Evolutionary conservation across 2,113 vertebrate species (phyloP), one percentile per base, ranked within the genome.

Genomic region (Odocoileus virginianus): DNA sequence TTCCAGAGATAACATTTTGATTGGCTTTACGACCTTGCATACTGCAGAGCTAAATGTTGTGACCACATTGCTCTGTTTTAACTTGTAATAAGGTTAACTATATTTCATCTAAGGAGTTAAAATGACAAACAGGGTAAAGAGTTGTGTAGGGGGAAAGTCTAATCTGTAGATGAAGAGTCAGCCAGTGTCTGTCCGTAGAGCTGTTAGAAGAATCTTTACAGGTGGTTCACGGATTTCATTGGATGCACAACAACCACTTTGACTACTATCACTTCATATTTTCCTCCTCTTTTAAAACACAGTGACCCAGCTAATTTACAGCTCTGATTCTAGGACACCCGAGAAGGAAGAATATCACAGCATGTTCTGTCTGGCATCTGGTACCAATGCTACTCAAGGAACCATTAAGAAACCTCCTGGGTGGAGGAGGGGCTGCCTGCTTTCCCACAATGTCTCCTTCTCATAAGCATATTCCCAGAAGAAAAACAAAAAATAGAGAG

Each of bases 201-300:
- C 13, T 52, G 12, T 50, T 28, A 21, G 60, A 19, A 95, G 60
- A 71, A 36, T 94, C 55, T 97, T 43, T 36, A 92, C 36, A 97
- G n/a, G 50, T 94, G 92, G 47, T 87, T 50, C 95, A 88, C 86
- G 95, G 71, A 94, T 81, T 97, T 6, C 85, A 74, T 0, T 92
- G 50, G 9, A 87, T 50, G 95, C 84, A 94, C 95, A 96, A 61
- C 0, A 3, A 89, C 74, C 9, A 93, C 43, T 96, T 87, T 85
- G 81, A 94, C 84, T 92, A 74, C 82, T 85, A 96, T 88, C 89
- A 81, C 84, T 78, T 87, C 87, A 76, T 81, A 84, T 95, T 94
- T 94, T 28, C 94, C 85, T 96, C 36, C 82, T 87, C 61, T 96
- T 96, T 92, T 90, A 95, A 97, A 96, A 55, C 36, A 47, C 81